Base-by-base conservation (phyloP, 2,888 invertebrate species). In the Byasa hedistus region DNA sequence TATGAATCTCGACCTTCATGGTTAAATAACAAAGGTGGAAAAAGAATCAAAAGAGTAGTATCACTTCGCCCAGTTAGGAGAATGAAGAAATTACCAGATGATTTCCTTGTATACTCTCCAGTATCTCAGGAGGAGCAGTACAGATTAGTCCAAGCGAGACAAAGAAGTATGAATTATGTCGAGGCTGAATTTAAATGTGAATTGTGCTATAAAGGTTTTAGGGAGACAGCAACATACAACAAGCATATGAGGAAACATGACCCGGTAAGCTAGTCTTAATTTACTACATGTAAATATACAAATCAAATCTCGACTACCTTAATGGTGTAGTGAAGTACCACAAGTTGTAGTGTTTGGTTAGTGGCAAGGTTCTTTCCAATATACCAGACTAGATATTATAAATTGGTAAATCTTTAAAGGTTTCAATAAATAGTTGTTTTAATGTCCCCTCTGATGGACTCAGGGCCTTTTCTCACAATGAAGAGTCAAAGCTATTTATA, bases 171-270 rank as follows among this genome's bases (percentile, higher is more conserved):
- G 59, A 91, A 91, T 60, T 91, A 88, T 70, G 72, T 79, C 8
- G 87, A 89, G 27, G 83, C 91, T 0, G 75, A 75, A 54, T 88
- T 75, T 62, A 85, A 83, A 58, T 91, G 91, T 69, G 77, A 86
- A 59, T 44, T 84, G 54, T 91, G 91, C 69, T 91, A 72, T 52
- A 80, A 82, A 72, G 91, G 90, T 0, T 91, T 86, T 57, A 75
- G 90, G 21, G 82, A 82, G 58, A 66, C 75, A 23, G 61, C 65
- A 1, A 87, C 91, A 0, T 90, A 83, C 66, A 79, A 75, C 51
- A 89, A 88, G 44, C 91, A 91, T 69, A 87, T 91, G 87, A 83
- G 78, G 69, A 91, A 90, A 75, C 91, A 91, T 77, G 83, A 89
- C 70, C 84, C 89, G 68, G 91, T 90, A 68, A 65, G 22, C 15